Evolutionary conservation across 2,888 invertebrate genomes (phyloP).

Genomic region (Panzeria rudis): DNA sequence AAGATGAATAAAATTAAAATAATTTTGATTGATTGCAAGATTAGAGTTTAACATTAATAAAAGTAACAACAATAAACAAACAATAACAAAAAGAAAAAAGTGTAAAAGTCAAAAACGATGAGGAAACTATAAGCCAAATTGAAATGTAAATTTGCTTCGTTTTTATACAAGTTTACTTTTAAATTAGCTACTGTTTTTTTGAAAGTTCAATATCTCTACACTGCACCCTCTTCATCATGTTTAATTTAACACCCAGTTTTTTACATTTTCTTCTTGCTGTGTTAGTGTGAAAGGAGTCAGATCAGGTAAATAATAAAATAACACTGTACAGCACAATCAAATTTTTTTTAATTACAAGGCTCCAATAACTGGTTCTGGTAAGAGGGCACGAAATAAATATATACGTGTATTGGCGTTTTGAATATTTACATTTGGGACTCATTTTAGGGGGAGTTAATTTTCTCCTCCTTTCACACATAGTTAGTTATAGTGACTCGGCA

Average conservation of each 20-base stretch:
- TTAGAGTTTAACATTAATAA: constrained; percentile 73
- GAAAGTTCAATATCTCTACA: not conserved
- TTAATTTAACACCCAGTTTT: not conserved
- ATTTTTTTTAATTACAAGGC: too few species aligned
- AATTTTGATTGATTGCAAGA: constrained; percentile 81
- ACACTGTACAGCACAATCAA: too few species aligned
- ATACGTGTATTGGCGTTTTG: too few species aligned
- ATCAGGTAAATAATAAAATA: not conserved
- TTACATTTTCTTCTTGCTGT: not conserved
- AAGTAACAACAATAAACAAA: constrained; percentile 18
- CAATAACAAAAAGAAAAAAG: constrained; percentile 19
- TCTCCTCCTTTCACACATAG: too few species aligned
- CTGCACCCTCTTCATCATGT: not conserved
- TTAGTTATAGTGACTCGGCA: too few species aligned
- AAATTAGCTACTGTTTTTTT: constrained; percentile 59
- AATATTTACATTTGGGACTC: too few species aligned
- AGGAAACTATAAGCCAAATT: constrained; percentile 47
- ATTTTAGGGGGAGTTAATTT: too few species aligned
- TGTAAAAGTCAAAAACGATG: not conserved
- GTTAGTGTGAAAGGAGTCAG: not conserved
- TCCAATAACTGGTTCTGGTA: too few species aligned
- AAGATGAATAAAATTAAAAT: constrained; percentile 79
- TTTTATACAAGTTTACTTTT: constrained; percentile 27
- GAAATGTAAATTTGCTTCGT: constrained; percentile 31
- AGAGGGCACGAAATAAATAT: too few species aligned